Evolutionary conservation across 2,113 vertebrate genomes (phyloP), one percentile per base, ranked within the genome.

Genomic region (Lonchura striata): DNA sequence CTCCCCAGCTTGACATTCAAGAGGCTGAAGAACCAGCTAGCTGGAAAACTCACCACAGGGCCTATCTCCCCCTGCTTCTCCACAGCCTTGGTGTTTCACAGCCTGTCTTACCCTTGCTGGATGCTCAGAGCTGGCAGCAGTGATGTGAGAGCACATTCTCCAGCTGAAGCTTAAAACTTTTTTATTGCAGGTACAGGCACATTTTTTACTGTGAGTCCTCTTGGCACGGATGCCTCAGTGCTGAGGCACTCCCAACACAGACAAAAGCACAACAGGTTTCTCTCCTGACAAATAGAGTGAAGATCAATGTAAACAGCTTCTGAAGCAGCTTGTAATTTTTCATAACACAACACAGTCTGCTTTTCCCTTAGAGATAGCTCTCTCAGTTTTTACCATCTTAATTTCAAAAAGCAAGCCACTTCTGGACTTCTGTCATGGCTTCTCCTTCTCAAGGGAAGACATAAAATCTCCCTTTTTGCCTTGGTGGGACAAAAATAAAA

Each of bases 101-200:
- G 74, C 50, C 54, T 52, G 30, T 47, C 24, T 50, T 46, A 31
- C 25, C 61, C n/a, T 80, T 46, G 12, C 78, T 74, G 50, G 54
- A 69, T 37, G 28, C 64, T 50, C 4, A 4, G 44, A 72, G 59
- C 50, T 47, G 69, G 49, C 35, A 89, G 57, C 6, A 3, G 53
- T 64, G 54, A 81, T 39, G 5, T 3, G 25, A 78, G 3, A 82
- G 21, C 0, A 0, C 15, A 12, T 39, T 78, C 41, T 60, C 60
- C 65, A 52, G 37, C 22, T 60, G 64, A 69, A 72, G 28, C 23
- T 59, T 54, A 64, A 53, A 77, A 24, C 4, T 0, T 10, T 66
- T 71, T 59, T 13, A 31, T 6, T 69, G 35, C 49, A 52, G 42
- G 30, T 21, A 52, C 13, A 41, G 72, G 68, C 3, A 4, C 6